These are phyloP conservation scores for Conopomorpha cramerella DNA, from an alignment of 1,140 invertebrate genomes.

Conservation along the genomic window DNA sequence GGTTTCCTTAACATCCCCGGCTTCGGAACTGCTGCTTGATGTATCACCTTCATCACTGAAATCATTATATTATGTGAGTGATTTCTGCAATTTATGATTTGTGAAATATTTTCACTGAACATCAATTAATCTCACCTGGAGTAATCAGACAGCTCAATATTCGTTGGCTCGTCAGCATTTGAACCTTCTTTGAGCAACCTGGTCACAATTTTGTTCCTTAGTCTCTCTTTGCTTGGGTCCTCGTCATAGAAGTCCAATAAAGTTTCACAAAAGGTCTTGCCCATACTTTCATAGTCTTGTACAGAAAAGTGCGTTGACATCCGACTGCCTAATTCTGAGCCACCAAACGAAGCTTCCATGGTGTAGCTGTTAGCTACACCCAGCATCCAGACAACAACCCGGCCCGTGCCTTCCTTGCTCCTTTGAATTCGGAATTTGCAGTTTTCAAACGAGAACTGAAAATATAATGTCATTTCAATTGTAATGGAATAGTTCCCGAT, in stretches of 20 bases:
- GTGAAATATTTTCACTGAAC: too few relatives aligned
- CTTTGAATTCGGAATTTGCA: conserved; percentile 93
- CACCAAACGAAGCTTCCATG: conserved; percentile 92
- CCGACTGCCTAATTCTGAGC: conserved; percentile 78
- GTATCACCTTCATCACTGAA: conserved; percentile 76
- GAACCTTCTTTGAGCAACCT: conserved; percentile 82
- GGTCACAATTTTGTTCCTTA: conserved; percentile 78
- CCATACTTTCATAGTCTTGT: conserved; percentile 72
- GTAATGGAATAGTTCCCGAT: too few relatives aligned
- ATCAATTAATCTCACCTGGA: conserved; percentile 72
- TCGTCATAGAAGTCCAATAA: conserved; percentile 89
- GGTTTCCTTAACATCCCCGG: conserved; percentile 19
- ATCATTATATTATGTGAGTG: too few relatives aligned
- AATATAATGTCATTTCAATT: too few relatives aligned
- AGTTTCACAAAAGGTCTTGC: conserved; percentile 89
- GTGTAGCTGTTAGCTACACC: conserved; percentile 93
- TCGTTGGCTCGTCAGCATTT: conserved; percentile 84
- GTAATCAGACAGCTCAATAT: conserved; percentile 83
- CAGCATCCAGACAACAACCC: conserved; percentile 93
- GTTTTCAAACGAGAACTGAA: conserved; percentile 89
- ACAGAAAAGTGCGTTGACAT: conserved; percentile 85
- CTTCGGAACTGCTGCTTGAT: conserved; percentile 67
- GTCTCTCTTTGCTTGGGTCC: conserved; percentile 80
- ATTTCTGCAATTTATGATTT: too few relatives aligned
- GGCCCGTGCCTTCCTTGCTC: conserved; percentile 89